Conservation (phyloP, 2,113 vertebrate species). For the human region GRCh38 chr3:119952501-119953000, state of each 20-base stretch:
- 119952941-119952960: neutral
- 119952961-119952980: neutral
- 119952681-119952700: neutral
- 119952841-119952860: neutral
- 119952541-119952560: neutral
- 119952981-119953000: conserved; percentile 16
- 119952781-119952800: neutral
- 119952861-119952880: neutral
- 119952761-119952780: neutral
- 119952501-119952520: too few species aligned
- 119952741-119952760: neutral
- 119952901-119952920: neutral
- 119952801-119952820: neutral
- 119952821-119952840: neutral
- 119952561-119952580: neutral
- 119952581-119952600: neutral
- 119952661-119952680: neutral
- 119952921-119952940: neutral
- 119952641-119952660: neutral
- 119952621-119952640: neutral
- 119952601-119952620: neutral
- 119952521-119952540: neutral
- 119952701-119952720: neutral
- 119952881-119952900: neutral
- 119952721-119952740: neutral